These are phyloP conservation scores for Excalfactoria chinensis DNA, from an alignment of 2,113 vertebrate species.

Conservation along the genomic window DNA sequence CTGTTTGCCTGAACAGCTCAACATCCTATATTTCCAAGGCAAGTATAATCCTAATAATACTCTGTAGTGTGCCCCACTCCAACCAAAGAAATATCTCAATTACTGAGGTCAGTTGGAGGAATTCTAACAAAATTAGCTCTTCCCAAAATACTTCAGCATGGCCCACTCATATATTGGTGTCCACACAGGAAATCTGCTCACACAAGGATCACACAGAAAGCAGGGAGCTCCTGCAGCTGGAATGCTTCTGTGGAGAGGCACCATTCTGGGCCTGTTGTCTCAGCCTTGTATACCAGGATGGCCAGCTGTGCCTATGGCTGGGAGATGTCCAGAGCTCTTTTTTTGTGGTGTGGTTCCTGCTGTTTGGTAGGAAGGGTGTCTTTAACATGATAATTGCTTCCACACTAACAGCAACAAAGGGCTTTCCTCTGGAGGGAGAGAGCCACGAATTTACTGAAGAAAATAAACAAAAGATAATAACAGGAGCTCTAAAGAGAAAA, in stretches of 20 bases:
- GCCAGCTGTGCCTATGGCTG: neutral
- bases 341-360: neutral
- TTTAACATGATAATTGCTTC: neutral
- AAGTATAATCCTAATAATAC: neutral
- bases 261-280: neutral
- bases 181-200: neutral
- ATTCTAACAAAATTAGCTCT: neutral
- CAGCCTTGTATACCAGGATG: fast-evolving
- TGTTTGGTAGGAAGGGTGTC: neutral
- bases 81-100: neutral
- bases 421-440: neutral
- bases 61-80: neutral
- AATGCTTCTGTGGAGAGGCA: fast-evolving
- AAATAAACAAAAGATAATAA: neutral
- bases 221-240: fast-evolving
- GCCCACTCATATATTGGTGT: neutral
- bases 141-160: neutral
- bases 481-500: neutral
- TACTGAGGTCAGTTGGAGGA: conserved; percentile 5
- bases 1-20: conserved; percentile 13
- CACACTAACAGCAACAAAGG: neutral
- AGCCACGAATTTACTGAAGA: neutral
- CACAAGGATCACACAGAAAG: neutral
- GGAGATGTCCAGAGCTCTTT: neutral
- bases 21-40: conserved; percentile 20